Conservation (phyloP, 2,888 invertebrate genomes). For the Lysandra bellargus region DNA sequence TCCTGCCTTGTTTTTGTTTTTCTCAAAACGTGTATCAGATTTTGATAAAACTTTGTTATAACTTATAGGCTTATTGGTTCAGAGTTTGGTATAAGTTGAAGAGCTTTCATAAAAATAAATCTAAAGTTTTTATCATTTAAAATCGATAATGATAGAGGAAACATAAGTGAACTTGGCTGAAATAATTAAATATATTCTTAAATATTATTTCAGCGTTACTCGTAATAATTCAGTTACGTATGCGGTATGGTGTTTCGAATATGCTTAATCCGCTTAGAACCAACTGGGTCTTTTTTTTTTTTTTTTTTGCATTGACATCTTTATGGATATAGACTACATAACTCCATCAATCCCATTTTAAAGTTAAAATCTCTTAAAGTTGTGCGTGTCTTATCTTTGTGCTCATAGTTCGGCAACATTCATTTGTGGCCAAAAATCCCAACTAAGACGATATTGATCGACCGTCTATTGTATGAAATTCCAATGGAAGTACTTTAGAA, state of each 20-base stretch:
- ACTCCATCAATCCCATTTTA: no score
- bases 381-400: not conserved
- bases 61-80: not conserved
- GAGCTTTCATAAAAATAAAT: not conserved
- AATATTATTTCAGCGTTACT: no score
- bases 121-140: no score
- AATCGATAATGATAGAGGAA: no score
- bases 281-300: no score
- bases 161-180: no score
- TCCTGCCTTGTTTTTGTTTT: not conserved
- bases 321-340: no score
- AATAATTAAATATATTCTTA: no score
- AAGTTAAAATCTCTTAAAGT: not conserved
- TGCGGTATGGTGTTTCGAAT: no score
- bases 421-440: conserved; percentile 19
- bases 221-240: no score
- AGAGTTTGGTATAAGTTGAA: not conserved
- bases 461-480: conserved; percentile 41
- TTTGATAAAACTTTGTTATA: not conserved
- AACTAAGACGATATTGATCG: conserved; percentile 35
- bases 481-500: conserved; percentile 43
- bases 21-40: not conserved
- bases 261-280: no score
- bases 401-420: not conserved
- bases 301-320: no score